These are phyloP conservation scores for Pangasius sanitwongsei DNA, from an alignment of 2,797 vertebrate genomes.

Conservation along the genomic window DNA sequence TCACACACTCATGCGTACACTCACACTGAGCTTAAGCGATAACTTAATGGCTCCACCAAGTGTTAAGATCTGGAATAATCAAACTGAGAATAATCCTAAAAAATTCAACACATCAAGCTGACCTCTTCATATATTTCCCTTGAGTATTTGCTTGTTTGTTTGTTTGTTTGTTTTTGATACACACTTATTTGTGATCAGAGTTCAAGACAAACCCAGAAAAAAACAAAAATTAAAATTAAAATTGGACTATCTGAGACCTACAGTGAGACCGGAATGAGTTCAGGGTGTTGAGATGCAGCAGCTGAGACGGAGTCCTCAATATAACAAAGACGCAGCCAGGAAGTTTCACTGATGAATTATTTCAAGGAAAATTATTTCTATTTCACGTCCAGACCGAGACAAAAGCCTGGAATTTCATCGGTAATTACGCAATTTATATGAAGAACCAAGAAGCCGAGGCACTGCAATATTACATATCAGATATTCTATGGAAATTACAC, in stretches of 20 bases:
- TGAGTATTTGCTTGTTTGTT: not conserved
- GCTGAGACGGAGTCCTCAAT: not conserved
- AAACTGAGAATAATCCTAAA: not conserved
- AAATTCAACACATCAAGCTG: not conserved
- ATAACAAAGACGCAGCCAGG: not conserved
- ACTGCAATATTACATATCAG: not conserved
- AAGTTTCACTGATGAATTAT: not conserved
- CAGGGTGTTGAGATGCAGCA: not conserved
- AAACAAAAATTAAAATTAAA: not conserved
- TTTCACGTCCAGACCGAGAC: not conserved
- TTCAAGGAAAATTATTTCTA: not conserved
- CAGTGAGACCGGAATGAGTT: not conserved
- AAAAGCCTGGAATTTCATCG: conserved; percentile 43
- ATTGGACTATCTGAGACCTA: not conserved
- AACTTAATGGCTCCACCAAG: conserved; percentile 67
- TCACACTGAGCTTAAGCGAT: not conserved
- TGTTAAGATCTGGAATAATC: conserved; percentile 59
- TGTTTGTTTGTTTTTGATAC: not conserved
- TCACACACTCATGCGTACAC: not conserved
- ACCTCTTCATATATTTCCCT: not conserved
- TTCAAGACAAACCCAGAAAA: not conserved
- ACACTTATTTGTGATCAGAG: not conserved
- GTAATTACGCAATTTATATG: conserved; percentile 44
- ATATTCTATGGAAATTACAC: not conserved
- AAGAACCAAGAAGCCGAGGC: not conserved